Percentiles rank a stretch among this genome's conserved stretches.
Conservation (phyloP, 2,888 invertebrate species). For the Augochlorella aurata region DNA sequence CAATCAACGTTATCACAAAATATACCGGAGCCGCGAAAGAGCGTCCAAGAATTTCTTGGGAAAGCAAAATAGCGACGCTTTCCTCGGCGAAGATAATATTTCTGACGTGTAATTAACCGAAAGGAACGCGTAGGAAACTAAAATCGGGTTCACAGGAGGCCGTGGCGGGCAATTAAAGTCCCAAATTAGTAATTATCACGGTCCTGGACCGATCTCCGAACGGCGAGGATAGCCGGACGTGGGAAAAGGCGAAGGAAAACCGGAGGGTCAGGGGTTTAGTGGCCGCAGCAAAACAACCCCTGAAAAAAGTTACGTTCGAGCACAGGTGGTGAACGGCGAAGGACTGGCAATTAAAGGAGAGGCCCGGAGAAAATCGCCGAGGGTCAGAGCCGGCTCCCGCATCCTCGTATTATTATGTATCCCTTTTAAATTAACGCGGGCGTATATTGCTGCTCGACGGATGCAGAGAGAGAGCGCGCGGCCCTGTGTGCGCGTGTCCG, state of each 20-base stretch:
- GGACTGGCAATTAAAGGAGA: slow-evolving; percentile 31
- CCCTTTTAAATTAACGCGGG: slow-evolving; percentile 67
- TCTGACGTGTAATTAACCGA: too few relatives aligned
- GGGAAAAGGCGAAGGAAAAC: neutral
- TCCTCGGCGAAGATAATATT: too few relatives aligned
- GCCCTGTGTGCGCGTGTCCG: neutral
- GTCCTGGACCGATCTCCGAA: neutral
- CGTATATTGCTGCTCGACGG: slow-evolving; percentile 60
- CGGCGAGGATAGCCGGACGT: neutral
- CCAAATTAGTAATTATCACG: neutral
- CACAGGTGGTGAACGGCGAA: slow-evolving; percentile 32
- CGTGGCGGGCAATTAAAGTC: neutral
- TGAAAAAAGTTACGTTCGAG: slow-evolving; percentile 24
- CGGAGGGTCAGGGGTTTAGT: neutral
- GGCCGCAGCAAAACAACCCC: slow-evolving; percentile 3
- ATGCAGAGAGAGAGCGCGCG: slow-evolving; percentile 41
- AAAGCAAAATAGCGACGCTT: too few relatives aligned
- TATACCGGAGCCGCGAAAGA: too few relatives aligned
- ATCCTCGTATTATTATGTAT: slow-evolving; percentile 64
- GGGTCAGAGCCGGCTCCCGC: neutral
- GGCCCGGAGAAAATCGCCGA: slow-evolving; percentile 14
- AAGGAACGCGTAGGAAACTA: too few relatives aligned
- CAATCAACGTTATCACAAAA: too few relatives aligned
- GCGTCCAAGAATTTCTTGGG: too few relatives aligned
- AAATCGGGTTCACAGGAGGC: neutral